phyloP scores from a whole-genome alignment of 2,888 invertebrate species.

The Drosophila parthenogenetica region DNA sequence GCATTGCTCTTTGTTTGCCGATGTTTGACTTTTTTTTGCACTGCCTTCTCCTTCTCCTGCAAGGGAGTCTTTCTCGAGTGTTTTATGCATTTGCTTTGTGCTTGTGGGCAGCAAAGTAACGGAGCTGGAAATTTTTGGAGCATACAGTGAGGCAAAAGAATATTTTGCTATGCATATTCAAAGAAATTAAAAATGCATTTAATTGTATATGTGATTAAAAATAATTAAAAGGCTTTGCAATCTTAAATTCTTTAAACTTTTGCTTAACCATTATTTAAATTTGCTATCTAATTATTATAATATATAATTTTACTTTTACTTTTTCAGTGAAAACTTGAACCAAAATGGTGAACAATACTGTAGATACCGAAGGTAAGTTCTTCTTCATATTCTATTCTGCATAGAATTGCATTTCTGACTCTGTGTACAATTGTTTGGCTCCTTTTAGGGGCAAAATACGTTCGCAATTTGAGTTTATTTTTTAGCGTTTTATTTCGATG shows the following conservation, averaged over 20 bases:
- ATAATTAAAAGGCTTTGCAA: too few relatives aligned
- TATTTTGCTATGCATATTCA: not conserved
- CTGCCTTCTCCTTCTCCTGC: not conserved
- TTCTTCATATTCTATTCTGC: not conserved
- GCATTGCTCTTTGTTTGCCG: constrained; percentile 59
- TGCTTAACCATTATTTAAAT: not conserved
- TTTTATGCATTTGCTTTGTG: constrained; percentile 31
- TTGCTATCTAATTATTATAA: not conserved
- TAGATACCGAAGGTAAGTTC: constrained; percentile 64
- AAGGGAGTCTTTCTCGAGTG: constrained; percentile 42
- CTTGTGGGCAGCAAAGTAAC: constrained; percentile 44
- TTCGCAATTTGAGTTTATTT: constrained; percentile 27
- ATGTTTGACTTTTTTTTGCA: constrained; percentile 30
- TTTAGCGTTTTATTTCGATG: constrained; percentile 22
- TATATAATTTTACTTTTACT: not conserved
- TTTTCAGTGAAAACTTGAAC: constrained; percentile 19
- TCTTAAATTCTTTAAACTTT: too few relatives aligned
- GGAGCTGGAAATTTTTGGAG: constrained; percentile 19
- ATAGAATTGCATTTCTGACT: constrained; percentile 22
- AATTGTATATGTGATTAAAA: too few relatives aligned
- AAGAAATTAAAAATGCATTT: too few relatives aligned
- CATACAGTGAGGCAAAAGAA: not conserved
- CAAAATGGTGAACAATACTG: constrained; percentile 67
- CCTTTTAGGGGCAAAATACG: constrained; percentile 16
- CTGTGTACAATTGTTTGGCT: constrained; percentile 36